Evolutionary conservation across 2,797 vertebrate species (phyloP), one percentile per base, ranked within the genome.

Genomic region (Pangasius mekongensis): DNA sequence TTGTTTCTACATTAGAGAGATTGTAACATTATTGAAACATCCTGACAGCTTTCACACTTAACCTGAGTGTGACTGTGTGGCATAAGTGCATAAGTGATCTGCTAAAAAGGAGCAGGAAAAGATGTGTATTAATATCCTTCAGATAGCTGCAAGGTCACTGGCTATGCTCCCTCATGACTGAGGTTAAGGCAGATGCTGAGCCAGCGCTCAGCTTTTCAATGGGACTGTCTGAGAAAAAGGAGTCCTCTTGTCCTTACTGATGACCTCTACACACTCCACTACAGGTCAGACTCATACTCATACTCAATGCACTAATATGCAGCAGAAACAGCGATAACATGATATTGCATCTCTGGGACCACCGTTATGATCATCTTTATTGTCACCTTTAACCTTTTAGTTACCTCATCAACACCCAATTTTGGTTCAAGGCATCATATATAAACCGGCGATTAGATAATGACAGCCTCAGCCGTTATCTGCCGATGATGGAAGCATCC

Each of bases 81-180:
- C 3, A 43, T 62, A 62, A 43, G 11, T 14, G n/a, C 76, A 22
- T 5, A 36, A 36, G 30, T 58, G 3, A 36, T 58, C 52, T 24
- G 33, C 56, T 82, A 16, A 82, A 80, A 13, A 80, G 30, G 22
- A 77, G 47, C 80, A 81, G 84, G 80, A 87, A 80, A 71, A 80
- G n/a, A 18, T 84, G 39, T 69, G 88, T 88, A 89, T 91, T 89
- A 88, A 88, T 87, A 84, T 71, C 71, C 39, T 58, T 87, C 84
- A 56, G 86, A 89, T 89, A 86, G 64, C 84, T 87, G 83, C 73
- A 87, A 86, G 90, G 83, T 66, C 77, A 16, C 47, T 47, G 67
- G 62, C 74, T 56, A 13, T 9, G 58, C 86, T 90, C 88, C 85
- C 90, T 84, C 60, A 33, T 91, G 91, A 91, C 86, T 89, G 83